Conservation (phyloP, 2,113 vertebrate species). For the Petrocephalus microphthalmus region DNA sequence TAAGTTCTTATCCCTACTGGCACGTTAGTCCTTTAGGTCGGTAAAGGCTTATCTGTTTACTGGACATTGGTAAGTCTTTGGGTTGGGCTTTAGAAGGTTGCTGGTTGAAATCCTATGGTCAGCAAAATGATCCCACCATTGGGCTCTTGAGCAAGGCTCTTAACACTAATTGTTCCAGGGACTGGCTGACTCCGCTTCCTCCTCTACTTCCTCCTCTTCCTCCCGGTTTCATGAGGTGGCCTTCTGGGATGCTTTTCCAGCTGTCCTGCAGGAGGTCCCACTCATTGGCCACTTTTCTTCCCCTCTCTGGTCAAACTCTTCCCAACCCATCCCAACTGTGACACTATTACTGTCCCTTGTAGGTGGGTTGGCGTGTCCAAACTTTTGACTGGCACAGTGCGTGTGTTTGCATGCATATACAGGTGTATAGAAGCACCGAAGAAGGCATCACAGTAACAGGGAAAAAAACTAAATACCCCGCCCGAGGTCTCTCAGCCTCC, state of each 20-base stretch:
- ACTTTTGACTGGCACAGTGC: not conserved
- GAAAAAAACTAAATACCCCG: not conserved
- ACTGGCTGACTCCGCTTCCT: not conserved
- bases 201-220: not conserved
- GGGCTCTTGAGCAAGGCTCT: too few relatives aligned
- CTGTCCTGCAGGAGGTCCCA: not conserved
- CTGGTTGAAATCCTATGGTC: too few relatives aligned
- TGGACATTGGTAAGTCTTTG: not conserved
- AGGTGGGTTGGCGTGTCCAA: not conserved
- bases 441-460: not conserved
- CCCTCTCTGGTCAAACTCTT: not conserved
- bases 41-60: constrained; percentile 10
- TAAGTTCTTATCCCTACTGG: not conserved
- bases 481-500: not conserved
- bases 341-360: not conserved
- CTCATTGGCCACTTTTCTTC: not conserved
- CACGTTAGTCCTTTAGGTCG: not conserved
- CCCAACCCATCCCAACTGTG: not conserved
- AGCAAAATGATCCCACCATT: too few relatives aligned
- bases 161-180: not conserved
- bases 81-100: too few relatives aligned
- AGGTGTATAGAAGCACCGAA: not conserved
- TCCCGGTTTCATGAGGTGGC: not conserved
- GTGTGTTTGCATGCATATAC: not conserved
- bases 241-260: not conserved